These are phyloP conservation scores for Otolemur crassicaudatus DNA, from an alignment of 2,797 vertebrate species.

Conservation along the genomic window DNA sequence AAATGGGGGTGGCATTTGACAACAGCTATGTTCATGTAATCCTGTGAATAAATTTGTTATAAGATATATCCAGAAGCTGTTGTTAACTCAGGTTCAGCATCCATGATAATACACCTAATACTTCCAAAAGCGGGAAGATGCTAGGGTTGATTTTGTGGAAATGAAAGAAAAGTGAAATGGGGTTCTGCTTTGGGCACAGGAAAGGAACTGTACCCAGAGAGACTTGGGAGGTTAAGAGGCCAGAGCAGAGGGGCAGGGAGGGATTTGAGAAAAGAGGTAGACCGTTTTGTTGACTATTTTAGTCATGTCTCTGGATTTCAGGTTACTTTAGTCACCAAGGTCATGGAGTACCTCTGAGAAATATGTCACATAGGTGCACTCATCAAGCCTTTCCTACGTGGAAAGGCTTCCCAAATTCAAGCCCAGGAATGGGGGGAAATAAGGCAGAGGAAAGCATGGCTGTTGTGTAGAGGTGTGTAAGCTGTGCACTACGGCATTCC, in stretches of 20 bases:
- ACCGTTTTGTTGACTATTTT: background rate
- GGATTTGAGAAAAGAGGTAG: background rate
- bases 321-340: background rate
- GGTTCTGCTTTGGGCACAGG: fast-evolving
- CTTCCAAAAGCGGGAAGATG: background rate
- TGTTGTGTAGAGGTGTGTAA: background rate
- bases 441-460: background rate
- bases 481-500: fast-evolving
- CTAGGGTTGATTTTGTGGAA: background rate
- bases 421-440: background rate
- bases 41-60: background rate
- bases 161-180: background rate
- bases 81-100: background rate
- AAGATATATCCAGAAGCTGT: background rate
- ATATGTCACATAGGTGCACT: background rate
- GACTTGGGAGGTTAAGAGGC: background rate
- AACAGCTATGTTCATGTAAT: background rate
- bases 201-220: background rate
- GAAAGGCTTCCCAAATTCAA: background rate
- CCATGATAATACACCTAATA: background rate
- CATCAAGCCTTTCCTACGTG: background rate
- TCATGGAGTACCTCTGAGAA: background rate
- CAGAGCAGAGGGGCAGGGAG: background rate
- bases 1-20: background rate
- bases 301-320: background rate